Evolutionary conservation across 2,797 vertebrate genomes (phyloP).

Genomic region (Phoxinus dragarum): DNA sequence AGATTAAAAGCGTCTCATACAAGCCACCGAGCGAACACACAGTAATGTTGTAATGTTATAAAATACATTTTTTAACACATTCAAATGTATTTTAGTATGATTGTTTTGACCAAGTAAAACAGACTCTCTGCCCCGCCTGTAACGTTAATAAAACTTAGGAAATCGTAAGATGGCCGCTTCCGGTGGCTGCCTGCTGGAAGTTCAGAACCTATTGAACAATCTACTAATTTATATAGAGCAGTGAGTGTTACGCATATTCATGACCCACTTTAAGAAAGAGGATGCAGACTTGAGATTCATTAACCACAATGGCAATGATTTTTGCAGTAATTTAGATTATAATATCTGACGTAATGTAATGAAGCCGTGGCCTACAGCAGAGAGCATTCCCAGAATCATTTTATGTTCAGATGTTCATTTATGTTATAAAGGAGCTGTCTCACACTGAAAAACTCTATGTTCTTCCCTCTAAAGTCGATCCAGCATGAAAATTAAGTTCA

Average conservation of each 20-base stretch:
- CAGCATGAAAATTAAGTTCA: neutral
- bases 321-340: slow-evolving; percentile 1
- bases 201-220: neutral
- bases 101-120: no score
- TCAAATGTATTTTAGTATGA: no score
- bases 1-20: no score
- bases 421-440: neutral
- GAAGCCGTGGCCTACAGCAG: neutral
- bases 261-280: slow-evolving; percentile 18
- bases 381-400: slow-evolving; percentile 10
- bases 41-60: no score
- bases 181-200: neutral
- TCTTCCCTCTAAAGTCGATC: neutral
- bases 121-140: no score
- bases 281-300: neutral
- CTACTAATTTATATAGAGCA: neutral
- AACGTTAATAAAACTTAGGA: no score
- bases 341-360: slow-evolving; percentile 17
- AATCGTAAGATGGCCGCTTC: neutral
- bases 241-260: neutral
- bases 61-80: no score
- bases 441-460: neutral
- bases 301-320: neutral
- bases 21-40: no score
- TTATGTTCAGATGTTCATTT: slow-evolving; percentile 31